These are phyloP conservation scores for Reticulitermes speratus DNA, from an alignment of 1,140 invertebrate species.

Conservation along the genomic window DNA sequence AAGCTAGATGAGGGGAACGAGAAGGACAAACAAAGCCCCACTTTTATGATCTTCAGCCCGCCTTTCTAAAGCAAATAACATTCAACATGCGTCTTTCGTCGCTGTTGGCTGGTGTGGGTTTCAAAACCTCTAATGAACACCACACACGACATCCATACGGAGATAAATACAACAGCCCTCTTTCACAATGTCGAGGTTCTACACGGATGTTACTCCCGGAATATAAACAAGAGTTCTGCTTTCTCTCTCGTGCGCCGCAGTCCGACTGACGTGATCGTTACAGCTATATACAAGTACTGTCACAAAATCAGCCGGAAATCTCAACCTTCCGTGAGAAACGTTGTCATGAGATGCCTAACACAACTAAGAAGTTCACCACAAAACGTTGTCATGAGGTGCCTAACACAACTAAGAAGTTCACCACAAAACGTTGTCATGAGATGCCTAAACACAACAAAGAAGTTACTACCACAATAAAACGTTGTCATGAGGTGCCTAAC, in stretches of 20 bases:
- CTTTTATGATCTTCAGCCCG: slow-evolving; percentile 15
- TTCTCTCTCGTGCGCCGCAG: neutral
- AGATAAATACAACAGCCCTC: slow-evolving; percentile 13
- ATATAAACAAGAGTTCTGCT: neutral
- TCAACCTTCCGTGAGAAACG: too few species aligned
- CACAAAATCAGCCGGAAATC: too few species aligned
- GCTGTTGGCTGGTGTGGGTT: neutral
- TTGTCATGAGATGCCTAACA: too few species aligned
- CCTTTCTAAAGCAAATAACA: neutral
- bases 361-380: too few species aligned
- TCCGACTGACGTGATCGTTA: neutral
- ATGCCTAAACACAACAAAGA: too few species aligned
- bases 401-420: too few species aligned
- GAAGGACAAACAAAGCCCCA: neutral
- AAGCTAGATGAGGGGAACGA: neutral
- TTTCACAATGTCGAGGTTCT: neutral
- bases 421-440: too few species aligned
- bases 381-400: too few species aligned
- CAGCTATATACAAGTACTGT: too few species aligned
- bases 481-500: too few species aligned
- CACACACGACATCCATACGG: neutral
- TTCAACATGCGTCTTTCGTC: neutral
- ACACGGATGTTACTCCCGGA: neutral
- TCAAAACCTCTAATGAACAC: slow-evolving; percentile 18
- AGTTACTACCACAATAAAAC: too few species aligned